phyloP scores from a whole-genome alignment of 2,797 vertebrate genomes.

The Poeciliopsis gracilis region DNA sequence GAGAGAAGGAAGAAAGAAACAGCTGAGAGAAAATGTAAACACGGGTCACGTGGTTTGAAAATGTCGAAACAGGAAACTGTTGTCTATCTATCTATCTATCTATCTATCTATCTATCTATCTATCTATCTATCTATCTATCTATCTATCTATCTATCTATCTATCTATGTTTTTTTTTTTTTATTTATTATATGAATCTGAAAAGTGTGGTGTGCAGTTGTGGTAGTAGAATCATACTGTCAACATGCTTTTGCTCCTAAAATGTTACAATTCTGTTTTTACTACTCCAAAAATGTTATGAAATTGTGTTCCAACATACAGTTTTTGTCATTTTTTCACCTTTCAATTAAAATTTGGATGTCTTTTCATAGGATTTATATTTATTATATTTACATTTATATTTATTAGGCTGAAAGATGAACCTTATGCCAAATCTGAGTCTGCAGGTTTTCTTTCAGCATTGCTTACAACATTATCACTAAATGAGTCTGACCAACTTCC shows the following conservation, averaged over 20 bases:
- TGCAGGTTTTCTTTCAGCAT: neutral
- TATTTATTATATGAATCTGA: neutral
- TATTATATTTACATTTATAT: neutral
- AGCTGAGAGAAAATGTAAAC: constrained; percentile 96
- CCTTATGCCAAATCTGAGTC: neutral
- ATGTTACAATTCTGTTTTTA: neutral
- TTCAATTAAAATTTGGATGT: neutral
- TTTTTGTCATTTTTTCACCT: neutral
- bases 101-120: constrained; percentile 43
- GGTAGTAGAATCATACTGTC: neutral
- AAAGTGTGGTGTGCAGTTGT: neutral
- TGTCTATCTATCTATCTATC: constrained; percentile 52
- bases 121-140: constrained; percentile 30
- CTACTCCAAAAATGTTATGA: neutral
- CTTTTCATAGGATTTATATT: neutral
- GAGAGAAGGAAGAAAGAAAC: constrained; percentile 75
- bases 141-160: constrained; percentile 25
- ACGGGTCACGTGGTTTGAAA: constrained; percentile 84
- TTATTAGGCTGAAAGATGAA: neutral
- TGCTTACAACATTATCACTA: neutral
- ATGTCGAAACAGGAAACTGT: constrained; percentile 57
- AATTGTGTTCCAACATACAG: neutral
- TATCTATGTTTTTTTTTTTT: neutral
- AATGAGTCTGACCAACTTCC: neutral
- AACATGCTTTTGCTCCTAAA: neutral